Conservation (phyloP, 2,797 vertebrate genomes). For the Tarsius wallacei region DNA sequence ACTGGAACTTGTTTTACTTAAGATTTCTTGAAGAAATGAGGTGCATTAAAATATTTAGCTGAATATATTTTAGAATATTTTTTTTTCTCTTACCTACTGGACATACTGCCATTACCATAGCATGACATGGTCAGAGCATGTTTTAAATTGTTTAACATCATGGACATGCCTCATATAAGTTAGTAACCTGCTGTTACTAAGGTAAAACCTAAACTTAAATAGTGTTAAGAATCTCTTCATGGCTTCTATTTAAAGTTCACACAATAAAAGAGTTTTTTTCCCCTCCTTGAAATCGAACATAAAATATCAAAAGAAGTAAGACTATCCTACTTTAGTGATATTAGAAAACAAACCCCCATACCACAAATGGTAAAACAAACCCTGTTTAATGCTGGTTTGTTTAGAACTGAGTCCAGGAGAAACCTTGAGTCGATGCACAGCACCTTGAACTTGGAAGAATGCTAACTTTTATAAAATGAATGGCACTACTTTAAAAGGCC, state of each 20-base stretch:
- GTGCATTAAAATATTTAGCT: constrained; percentile 11
- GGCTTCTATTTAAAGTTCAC: not conserved
- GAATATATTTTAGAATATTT: not conserved
- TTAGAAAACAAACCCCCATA: not conserved
- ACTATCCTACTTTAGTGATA: not conserved
- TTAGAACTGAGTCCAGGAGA: not conserved
- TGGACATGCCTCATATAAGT: accelerated
- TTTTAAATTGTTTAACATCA: not conserved
- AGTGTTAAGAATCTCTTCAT: not conserved
- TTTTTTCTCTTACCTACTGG: not conserved
- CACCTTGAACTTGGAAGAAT: not conserved
- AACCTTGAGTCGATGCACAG: not conserved
- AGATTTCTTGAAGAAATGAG: constrained; percentile 24
- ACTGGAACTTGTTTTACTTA: not conserved
- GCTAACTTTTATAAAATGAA: not conserved
- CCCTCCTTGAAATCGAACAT: not conserved
- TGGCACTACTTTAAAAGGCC: not conserved
- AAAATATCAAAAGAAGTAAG: not conserved
- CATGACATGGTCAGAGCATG: not conserved
- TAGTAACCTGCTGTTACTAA: too few species aligned
- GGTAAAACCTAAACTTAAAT: not conserved
- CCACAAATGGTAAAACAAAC: not conserved
- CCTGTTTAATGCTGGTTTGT: accelerated
- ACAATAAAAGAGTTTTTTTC: too few species aligned
- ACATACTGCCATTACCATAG: too few species aligned